A percentile compares a stretch with the other conserved stretches of the same genome.
Conservation (phyloP, 2,113 vertebrate genomes). For the Dicentrarchus labrax region DNA sequence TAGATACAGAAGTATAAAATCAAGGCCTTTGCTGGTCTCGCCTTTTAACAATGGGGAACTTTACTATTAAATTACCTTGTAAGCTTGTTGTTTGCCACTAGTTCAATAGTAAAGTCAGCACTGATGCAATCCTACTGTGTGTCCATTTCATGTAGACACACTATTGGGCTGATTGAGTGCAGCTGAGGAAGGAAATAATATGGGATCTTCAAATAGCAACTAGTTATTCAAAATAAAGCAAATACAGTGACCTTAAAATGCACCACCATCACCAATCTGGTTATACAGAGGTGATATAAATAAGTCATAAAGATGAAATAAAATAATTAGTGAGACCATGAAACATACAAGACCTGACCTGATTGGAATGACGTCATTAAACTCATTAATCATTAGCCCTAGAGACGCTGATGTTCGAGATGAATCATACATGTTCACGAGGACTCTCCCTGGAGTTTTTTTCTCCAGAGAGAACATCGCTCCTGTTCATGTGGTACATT, state of each 20-base stretch:
- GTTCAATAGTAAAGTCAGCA: neutral
- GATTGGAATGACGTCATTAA: conserved; percentile 17
- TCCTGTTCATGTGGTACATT: conserved; percentile 51
- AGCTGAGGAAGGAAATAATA: neutral
- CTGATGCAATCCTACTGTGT: neutral
- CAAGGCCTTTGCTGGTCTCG: neutral
- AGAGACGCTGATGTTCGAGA: conserved; percentile 27
- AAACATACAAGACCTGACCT: conserved; percentile 17
- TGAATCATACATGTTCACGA: conserved; percentile 49
- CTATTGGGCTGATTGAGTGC: neutral
- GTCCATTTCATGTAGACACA: neutral
- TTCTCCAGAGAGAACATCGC: conserved; percentile 36
- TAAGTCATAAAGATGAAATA: neutral
- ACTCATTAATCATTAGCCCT: conserved; percentile 9
- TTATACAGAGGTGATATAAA: neutral
- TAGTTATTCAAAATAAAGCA: neutral
- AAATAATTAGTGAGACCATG: neutral
- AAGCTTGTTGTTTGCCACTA: neutral
- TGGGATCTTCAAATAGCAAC: neutral
- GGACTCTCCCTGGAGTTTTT: conserved; percentile 9
- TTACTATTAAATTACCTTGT: neutral
- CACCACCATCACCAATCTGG: neutral
- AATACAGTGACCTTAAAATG: neutral
- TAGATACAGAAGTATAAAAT: neutral
- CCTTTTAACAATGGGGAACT: neutral